phyloP scores from a whole-genome alignment of 2,113 vertebrate genomes.

The Epinephelus cyanopodus region DNA sequence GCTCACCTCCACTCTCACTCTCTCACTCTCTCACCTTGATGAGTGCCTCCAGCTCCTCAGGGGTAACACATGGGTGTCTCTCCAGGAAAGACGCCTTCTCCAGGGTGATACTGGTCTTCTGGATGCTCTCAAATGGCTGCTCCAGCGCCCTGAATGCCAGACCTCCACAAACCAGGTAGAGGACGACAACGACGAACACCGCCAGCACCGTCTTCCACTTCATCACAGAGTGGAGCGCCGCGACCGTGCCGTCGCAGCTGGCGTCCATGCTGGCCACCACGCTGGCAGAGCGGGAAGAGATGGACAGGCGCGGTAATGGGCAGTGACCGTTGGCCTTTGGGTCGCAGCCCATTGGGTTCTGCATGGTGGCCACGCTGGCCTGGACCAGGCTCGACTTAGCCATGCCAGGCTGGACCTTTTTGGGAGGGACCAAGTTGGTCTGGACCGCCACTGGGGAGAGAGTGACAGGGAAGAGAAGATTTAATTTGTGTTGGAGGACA shows the following conservation, averaged over 20 bases:
- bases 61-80: conserved; percentile 90
- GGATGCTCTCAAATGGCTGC: conserved; percentile 92
- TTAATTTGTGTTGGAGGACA: neutral
- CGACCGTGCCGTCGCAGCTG: conserved; percentile 78
- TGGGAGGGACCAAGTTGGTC: conserved; percentile 83
- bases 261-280: conserved; percentile 93
- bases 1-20: neutral
- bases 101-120: conserved; percentile 91
- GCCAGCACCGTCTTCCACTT: conserved; percentile 98
- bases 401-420: conserved; percentile 81
- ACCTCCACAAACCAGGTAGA: conserved; percentile 93
- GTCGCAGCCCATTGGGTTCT: conserved; percentile 85
- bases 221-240: conserved; percentile 93
- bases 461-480: conserved; percentile 19
- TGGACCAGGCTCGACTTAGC: conserved; percentile 84
- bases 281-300: conserved; percentile 89
- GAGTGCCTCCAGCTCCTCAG: conserved; percentile 90
- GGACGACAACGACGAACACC: conserved; percentile 94
- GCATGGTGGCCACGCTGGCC: conserved; percentile 84
- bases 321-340: conserved; percentile 87
- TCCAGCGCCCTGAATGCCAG: conserved; percentile 93
- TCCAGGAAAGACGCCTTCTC: conserved; percentile 93
- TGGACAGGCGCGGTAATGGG: conserved; percentile 87
- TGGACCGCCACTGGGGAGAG: conserved; percentile 90
- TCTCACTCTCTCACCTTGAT: conserved; percentile 89